These are phyloP conservation scores for Pteropus rufus DNA, from an alignment of 2,797 vertebrate genomes.

Conservation along the genomic window DNA sequence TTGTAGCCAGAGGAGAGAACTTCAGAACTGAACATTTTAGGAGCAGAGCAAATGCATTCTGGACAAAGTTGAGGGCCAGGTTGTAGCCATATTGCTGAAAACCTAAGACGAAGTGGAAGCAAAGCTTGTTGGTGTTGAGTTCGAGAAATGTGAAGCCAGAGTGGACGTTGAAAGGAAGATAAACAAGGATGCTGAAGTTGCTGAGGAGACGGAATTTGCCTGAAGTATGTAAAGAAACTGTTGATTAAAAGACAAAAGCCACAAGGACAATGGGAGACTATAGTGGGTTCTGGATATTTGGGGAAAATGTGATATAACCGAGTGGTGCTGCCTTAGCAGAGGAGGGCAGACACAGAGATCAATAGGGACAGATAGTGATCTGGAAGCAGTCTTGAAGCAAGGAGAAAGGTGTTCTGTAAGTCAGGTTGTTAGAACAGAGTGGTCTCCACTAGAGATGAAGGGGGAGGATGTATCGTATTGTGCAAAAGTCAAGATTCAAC, in stretches of 20 bases:
- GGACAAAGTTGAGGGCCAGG: not conserved
- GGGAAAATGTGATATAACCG: not conserved
- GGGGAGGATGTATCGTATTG: not conserved
- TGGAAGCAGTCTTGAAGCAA: not conserved
- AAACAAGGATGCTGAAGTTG: constrained; percentile 22
- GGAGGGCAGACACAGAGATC: not conserved
- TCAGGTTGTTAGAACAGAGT: not conserved
- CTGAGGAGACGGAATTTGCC: not conserved
- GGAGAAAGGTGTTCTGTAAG: not conserved
- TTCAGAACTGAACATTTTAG: constrained; percentile 17
- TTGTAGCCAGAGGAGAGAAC: constrained; percentile 17
- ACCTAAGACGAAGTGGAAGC: not conserved
- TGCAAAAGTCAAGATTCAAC: not conserved
- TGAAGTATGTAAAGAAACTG: constrained; percentile 35
- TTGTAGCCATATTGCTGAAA: not conserved
- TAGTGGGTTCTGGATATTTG: not conserved
- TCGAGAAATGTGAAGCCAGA: not conserved
- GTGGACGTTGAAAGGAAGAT: not conserved
- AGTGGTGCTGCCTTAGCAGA: not conserved
- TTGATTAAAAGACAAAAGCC: not conserved
- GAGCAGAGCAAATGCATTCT: constrained; percentile 2
- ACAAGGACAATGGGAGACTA: not conserved
- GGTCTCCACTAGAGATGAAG: not conserved
- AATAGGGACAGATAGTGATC: not conserved
- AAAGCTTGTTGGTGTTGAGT: not conserved